These are phyloP conservation scores for Agapetus fuscipes DNA, from an alignment of 2,888 invertebrate species.

Conservation along the genomic window DNA sequence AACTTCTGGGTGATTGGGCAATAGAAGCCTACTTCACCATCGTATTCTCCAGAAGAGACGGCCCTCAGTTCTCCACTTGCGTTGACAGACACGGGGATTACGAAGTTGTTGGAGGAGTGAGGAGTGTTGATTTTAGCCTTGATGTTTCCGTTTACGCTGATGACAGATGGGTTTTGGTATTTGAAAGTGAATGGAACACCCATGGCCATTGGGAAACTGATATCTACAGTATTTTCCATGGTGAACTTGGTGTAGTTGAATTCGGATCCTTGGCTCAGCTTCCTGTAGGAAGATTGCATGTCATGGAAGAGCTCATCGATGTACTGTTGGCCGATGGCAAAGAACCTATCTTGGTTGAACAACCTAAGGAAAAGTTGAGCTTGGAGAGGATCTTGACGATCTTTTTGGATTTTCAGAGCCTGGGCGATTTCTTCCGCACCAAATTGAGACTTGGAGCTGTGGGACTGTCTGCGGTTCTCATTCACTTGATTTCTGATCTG, in stretches of 20 bases:
- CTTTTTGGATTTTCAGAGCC: conserved; percentile 34
- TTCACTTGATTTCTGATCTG: conserved; percentile 5
- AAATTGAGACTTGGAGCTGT: conserved; percentile 4
- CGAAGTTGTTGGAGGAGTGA: conserved; percentile 27
- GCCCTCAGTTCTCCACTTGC: conserved; percentile 39
- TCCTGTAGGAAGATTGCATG: conserved; percentile 26
- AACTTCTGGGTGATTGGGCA: conserved; percentile 51
- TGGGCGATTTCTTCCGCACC: conserved; percentile 34
- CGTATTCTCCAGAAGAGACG: conserved; percentile 44
- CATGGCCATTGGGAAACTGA: conserved; percentile 47
- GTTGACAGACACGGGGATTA: conserved; percentile 10
- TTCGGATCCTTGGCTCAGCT: conserved; percentile 29
- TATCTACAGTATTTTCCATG: conserved; percentile 34
- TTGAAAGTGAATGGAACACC: conserved; percentile 47
- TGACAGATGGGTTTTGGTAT: conserved; percentile 33
- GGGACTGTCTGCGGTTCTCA: conserved; percentile 5
- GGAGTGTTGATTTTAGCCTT: conserved; percentile 33
- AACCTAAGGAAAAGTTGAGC: conserved; percentile 30
- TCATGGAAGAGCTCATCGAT: conserved; percentile 30
- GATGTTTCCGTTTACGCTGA: conserved; percentile 34
- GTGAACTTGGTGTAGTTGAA: conserved; percentile 39
- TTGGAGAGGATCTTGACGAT: conserved; percentile 39
- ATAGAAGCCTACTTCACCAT: conserved; percentile 54
- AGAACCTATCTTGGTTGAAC: conserved; percentile 27
- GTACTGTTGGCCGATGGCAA: conserved; percentile 36